Percentiles rank a stretch among this genome's conserved stretches.
These are phyloP conservation scores for Machimus atricapillus DNA, from an alignment of 2,888 invertebrate species.

Conservation along the genomic window DNA sequence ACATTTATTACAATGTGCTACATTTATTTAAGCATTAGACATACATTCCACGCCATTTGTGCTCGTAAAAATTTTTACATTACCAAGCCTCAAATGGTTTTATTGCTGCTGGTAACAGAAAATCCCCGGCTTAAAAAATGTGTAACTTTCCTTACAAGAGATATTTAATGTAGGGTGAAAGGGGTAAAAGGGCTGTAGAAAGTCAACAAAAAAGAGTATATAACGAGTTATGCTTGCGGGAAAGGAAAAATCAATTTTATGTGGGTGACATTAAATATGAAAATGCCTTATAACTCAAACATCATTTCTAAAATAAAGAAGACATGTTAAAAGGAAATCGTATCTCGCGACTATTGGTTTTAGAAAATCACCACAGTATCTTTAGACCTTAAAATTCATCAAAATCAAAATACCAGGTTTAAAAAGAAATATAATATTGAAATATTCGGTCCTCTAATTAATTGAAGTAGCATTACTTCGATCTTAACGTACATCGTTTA, in stretches of 20 bases:
- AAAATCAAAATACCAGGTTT: neutral
- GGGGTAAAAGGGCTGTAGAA: neutral
- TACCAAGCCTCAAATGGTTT: neutral
- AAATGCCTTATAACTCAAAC: neutral
- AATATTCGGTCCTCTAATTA: neutral
- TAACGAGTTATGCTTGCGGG: neutral
- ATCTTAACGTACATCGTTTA: neutral
- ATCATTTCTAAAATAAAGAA: no score
- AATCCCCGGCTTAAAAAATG: neutral
- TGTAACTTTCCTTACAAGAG: neutral
- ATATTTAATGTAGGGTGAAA: neutral
- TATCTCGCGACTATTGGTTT: no score
- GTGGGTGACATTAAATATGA: neutral
- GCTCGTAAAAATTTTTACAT: neutral
- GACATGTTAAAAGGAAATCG: no score
- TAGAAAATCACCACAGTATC: no score
- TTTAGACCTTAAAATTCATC: no score
- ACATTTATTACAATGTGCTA: neutral
- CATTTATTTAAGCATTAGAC: neutral
- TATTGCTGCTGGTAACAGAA: neutral
- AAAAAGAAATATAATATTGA: neutral
- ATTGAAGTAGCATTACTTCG: neutral
- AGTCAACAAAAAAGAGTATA: neutral
- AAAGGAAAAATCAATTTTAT: neutral
- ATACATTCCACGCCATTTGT: neutral